Evolutionary conservation across 1,140 invertebrate genomes (phyloP).

Genomic region (Bombus consobrinus): DNA sequence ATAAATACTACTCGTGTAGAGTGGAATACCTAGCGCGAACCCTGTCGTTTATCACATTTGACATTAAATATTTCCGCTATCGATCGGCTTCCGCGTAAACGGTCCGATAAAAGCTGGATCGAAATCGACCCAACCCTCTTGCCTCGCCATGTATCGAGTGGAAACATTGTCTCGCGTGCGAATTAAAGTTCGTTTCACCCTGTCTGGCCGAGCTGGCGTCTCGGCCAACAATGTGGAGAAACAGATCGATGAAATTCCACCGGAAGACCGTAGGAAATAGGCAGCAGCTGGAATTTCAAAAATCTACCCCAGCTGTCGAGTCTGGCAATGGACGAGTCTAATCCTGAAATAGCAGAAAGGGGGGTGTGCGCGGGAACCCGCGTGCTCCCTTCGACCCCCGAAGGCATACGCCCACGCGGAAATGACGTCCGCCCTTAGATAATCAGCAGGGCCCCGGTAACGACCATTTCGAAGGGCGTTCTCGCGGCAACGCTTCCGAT

Average conservation of each 20-base stretch:
- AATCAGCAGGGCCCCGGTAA: slow-evolving; percentile 70
- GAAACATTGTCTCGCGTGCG: not conserved
- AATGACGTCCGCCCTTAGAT: slow-evolving; percentile 79
- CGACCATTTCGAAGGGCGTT: slow-evolving; percentile 57
- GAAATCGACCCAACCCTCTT: not conserved
- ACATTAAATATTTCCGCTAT: not conserved
- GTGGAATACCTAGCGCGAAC: not conserved
- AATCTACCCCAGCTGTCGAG: slow-evolving; percentile 67
- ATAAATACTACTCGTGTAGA: not conserved
- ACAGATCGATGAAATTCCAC: slow-evolving; percentile 46
- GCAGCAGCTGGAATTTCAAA: slow-evolving; percentile 65
- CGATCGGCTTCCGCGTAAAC: not conserved
- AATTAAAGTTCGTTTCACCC: not conserved
- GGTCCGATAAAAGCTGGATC: not conserved
- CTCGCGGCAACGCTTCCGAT: slow-evolving; percentile 56
- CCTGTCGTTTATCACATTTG: not conserved
- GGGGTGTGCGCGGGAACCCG: slow-evolving; percentile 29
- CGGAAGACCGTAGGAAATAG: slow-evolving; percentile 61
- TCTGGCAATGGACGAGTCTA: slow-evolving; percentile 64
- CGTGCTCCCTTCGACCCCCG: slow-evolving; percentile 23
- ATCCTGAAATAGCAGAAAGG: slow-evolving; percentile 52
- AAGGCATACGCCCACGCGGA: slow-evolving; percentile 80
- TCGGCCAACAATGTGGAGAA: slow-evolving; percentile 2
- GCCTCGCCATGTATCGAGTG: not conserved
- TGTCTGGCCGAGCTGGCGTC: not conserved